Conservation (phyloP, 2,113 vertebrate species). For the Nothoprocta perdicaria region DNA sequence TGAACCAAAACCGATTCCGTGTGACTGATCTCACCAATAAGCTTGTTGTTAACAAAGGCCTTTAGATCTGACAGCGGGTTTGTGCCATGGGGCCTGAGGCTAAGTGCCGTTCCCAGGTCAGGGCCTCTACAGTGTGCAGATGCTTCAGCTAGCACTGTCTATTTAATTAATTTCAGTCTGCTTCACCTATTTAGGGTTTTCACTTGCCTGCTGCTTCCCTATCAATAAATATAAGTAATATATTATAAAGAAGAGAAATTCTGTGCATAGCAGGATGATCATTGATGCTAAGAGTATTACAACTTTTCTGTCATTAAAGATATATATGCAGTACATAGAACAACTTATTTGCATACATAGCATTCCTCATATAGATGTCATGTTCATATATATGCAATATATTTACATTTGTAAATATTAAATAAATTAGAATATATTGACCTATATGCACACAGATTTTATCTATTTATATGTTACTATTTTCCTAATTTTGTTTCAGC, state of each 20-base stretch:
- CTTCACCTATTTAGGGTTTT: slow-evolving; percentile 70
- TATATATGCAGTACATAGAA: not conserved
- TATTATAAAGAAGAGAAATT: slow-evolving; percentile 43
- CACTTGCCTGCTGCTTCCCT: slow-evolving; percentile 63
- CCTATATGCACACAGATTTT: not conserved
- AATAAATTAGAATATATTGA: not conserved
- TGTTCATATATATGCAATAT: not conserved
- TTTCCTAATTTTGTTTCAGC: not conserved
- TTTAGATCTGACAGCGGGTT: slow-evolving; percentile 57
- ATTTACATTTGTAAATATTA: not conserved
- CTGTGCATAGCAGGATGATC: not conserved
- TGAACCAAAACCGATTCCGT: slow-evolving; percentile 67
- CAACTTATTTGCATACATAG: not conserved
- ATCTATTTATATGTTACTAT: not conserved
- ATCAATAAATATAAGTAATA: slow-evolving; percentile 63
- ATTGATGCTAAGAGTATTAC: slow-evolving; percentile 33
- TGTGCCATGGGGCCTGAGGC: slow-evolving; percentile 65
- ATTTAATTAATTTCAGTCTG: slow-evolving; percentile 77
- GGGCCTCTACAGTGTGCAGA: slow-evolving; percentile 51
- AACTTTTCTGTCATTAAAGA: not conserved
- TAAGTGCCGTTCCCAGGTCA: slow-evolving; percentile 70
- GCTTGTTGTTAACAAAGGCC: slow-evolving; percentile 63
- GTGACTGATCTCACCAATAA: slow-evolving; percentile 73
- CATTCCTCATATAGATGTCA: not conserved
- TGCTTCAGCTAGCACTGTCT: slow-evolving; percentile 68